Conservation (phyloP, 2,113 vertebrate species). For the Odontesthes bonariensis region DNA sequence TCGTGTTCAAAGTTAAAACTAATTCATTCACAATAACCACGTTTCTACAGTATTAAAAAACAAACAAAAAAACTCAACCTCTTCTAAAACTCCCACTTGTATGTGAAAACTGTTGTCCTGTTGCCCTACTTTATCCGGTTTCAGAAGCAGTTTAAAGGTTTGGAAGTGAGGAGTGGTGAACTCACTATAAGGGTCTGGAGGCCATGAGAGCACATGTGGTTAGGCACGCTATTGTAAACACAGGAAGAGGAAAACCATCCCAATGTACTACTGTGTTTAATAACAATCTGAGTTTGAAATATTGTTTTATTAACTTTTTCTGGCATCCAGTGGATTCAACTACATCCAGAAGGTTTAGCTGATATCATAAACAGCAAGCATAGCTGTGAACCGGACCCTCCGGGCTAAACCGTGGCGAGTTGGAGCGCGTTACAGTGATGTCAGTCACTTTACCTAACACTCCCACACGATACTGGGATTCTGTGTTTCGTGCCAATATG, state of each 20-base stretch:
- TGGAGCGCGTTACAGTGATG: not conserved
- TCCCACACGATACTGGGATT: not conserved
- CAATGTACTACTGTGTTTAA: constrained; percentile 9
- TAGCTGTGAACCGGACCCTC: too few species aligned
- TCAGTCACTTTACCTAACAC: not conserved
- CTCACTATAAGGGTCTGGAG: constrained; percentile 23
- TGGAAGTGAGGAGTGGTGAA: not conserved
- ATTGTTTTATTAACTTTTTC: too few species aligned
- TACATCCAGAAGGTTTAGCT: not conserved
- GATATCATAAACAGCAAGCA: not conserved
- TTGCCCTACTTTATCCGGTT: not conserved
- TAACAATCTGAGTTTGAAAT: not conserved
- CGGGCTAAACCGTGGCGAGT: too few species aligned
- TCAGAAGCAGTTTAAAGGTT: too few species aligned
- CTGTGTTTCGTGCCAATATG: constrained; percentile 2
- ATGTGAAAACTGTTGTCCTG: constrained; percentile 7
- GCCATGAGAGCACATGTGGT: constrained; percentile 18
- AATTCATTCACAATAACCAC: constrained; percentile 15
- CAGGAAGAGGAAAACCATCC: not conserved
- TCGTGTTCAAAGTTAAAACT: constrained; percentile 44
- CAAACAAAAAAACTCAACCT: constrained; percentile 8
- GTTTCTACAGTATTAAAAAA: constrained; percentile 27
- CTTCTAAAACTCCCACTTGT: constrained; percentile 34
- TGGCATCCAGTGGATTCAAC: too few species aligned
- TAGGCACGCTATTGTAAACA: constrained; percentile 10